Base-by-base conservation (phyloP, 1,140 invertebrate genomes). In the Oncopodura yosiiana region DNA sequence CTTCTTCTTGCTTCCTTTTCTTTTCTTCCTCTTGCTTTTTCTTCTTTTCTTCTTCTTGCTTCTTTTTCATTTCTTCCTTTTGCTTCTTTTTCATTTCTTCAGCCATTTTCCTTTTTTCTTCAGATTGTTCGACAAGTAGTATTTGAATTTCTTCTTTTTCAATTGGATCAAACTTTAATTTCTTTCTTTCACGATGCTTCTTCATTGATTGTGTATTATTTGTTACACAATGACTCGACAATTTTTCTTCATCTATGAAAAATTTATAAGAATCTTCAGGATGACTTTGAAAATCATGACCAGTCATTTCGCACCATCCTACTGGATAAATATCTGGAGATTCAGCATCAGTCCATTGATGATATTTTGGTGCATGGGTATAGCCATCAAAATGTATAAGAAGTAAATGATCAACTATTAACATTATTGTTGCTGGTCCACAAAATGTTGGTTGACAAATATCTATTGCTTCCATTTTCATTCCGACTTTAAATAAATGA, bases 311-410 rank as follows among this genome's bases (percentile, higher is more conserved):
- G n/a, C 27, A 42, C 53, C 53, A 62, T 23, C 61, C 61, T 2
- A 55, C 49, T 6, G 60, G 60, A 53, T 54, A 62, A 6, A 62
- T 46, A 9, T 55, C 49, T 1, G 49, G 19, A 3, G 60, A 62
- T 12, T 53, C 38, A 2, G 26, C 24, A 55, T 54, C 43, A 2
- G 42, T 42, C 60, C 60, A 62, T 23, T 50, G 30, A 34, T 55
- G 48, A 26, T 53, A 45, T n/a, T 29, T 24, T 3, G 41, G 37
- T 3, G 27, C 38, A 3, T 2, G 14, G 19, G 36, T 26, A 42
- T 49, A 51, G 9, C 60, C 60, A 44, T 62, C 60, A 50, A 53
- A 62, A 49, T 34, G 37, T 12, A 62, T 45, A 18, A 29, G 19
- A 3, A 62, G 27, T 2, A 62, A 32, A 16, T 46, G 46, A 1